Evolutionary conservation across 2,113 vertebrate species (phyloP).

Genomic region (Pseudorasbora parva): DNA sequence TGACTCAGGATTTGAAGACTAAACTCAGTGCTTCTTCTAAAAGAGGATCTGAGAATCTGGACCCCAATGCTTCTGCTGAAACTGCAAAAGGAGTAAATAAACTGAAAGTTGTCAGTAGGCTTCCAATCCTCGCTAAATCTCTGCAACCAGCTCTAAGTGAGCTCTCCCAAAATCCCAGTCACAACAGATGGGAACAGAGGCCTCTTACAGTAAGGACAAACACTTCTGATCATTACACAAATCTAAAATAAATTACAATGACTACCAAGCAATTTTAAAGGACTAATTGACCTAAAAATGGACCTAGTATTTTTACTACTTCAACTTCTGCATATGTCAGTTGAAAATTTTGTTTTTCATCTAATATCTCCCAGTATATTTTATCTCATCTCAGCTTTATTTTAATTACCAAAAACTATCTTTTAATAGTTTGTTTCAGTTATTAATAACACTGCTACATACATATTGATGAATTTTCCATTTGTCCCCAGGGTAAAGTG

Average conservation of each 20-base stretch:
- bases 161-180: slow-evolving; percentile 55
- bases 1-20: slow-evolving; percentile 63
- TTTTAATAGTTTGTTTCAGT: background rate
- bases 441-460: background rate
- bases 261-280: too few relatives aligned
- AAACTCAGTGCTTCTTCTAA: slow-evolving; percentile 48
- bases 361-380: background rate
- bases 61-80: slow-evolving; percentile 58
- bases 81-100: slow-evolving; percentile 45
- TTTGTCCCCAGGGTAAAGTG: slow-evolving; percentile 67
- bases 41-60: slow-evolving; percentile 67
- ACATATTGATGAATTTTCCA: background rate
- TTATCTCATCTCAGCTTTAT: background rate
- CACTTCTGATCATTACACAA: too few relatives aligned
- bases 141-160: slow-evolving; percentile 55
- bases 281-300: too few relatives aligned
- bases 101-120: slow-evolving; percentile 63
- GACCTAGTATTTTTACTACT: background rate
- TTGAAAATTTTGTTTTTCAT: background rate
- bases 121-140: slow-evolving; percentile 74
- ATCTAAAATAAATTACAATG: too few relatives aligned
- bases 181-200: slow-evolving; percentile 72
- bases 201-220: slow-evolving; percentile 66
- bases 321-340: too few relatives aligned
- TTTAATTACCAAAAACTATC: background rate